Base-by-base conservation (phyloP, 2,113 vertebrate genomes). In the Chitala chitala region DNA sequence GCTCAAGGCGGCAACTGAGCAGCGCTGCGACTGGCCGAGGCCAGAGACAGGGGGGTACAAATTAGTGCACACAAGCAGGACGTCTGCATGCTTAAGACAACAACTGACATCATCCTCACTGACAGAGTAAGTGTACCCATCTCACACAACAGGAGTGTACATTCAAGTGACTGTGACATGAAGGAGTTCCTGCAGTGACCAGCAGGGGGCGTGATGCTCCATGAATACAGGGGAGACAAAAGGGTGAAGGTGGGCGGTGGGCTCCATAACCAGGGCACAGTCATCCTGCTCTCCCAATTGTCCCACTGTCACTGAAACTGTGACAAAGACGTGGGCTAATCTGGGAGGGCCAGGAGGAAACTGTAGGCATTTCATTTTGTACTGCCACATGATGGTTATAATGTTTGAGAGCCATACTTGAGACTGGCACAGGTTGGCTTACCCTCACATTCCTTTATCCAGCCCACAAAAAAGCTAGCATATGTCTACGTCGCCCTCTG, bases 31-130 rank as follows among this genome's bases (percentile, higher is more conserved):
- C 56, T 26, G n/a, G 59, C 31, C 38, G n/a, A 42, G 33, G 51
- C 42, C 15, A 2, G 33, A 46, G 22, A 36, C 20, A 50, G 10
- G 26, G 20, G 40, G 17, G 13, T 50, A 5, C 13, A 20, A 29
- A 50, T 42, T 51, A 31, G 44, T 17, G 58, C 22, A 63, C 13
- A 33, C 17, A 9, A 72, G 54, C 22, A 40, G 53, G 24, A 36
- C 12, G 42, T 50, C 40, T 51, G 50, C 58, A 64, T 73, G 56
- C 56, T 56, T 22, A 50, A 29, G 72, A 61, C 55, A 61, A 46
- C 29, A 40, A 48, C 38, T 29, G 12, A 72, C 51, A 38, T 15
- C 5, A 38, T 15, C 7, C 53, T 12, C 40, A 42, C 22, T 22
- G 10, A 46, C 15, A 55, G 9, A 38, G 53, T 40, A 72, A 44